A percentile compares a stretch with the other conserved stretches of the same genome.
Evolutionary conservation across 1,140 invertebrate genomes (phyloP).

Genomic region (Tenebrio molitor): DNA sequence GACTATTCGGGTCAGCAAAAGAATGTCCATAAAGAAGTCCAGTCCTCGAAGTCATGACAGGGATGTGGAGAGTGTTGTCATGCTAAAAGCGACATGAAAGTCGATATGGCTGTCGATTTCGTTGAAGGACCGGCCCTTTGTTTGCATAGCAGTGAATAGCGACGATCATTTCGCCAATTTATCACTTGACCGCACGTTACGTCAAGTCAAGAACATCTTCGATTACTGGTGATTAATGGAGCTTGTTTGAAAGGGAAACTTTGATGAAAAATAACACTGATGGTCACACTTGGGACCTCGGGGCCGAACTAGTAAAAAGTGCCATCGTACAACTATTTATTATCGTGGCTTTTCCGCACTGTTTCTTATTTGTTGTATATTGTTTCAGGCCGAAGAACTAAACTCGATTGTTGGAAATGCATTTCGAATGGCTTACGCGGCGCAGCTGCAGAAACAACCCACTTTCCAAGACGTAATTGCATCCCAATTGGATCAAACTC

Average conservation of each 20-base stretch:
- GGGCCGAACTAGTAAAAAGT: constrained; percentile 4
- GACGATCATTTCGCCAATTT: constrained; percentile 44
- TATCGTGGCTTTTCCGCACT: not conserved
- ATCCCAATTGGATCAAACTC: constrained; percentile 64
- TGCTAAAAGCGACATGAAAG: constrained; percentile 22
- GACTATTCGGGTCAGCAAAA: not conserved
- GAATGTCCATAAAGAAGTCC: constrained; percentile 12
- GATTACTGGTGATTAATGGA: constrained; percentile 54
- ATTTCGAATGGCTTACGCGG: constrained; percentile 92
- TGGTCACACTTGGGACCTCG: constrained; percentile 44
- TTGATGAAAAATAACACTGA: constrained; percentile 50
- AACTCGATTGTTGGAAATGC: constrained; percentile 91
- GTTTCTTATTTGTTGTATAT: constrained; percentile 52
- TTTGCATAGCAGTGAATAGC: constrained; percentile 36
- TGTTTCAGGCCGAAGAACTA: constrained; percentile 86
- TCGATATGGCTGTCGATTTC: constrained; percentile 38
- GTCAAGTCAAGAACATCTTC: constrained; percentile 49
- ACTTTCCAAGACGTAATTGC: constrained; percentile 69
- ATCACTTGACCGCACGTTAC: constrained; percentile 48
- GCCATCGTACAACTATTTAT: constrained; percentile 11
- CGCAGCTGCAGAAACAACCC: constrained; percentile 80
- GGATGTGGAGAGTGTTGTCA: constrained; percentile 19
- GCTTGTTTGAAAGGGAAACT: constrained; percentile 50
- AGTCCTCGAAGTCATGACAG: not conserved
- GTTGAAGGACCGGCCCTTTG: constrained; percentile 16